These are phyloP conservation scores for Tragopan temminckii DNA, from an alignment of 2,797 vertebrate species.

Conservation along the genomic window DNA sequence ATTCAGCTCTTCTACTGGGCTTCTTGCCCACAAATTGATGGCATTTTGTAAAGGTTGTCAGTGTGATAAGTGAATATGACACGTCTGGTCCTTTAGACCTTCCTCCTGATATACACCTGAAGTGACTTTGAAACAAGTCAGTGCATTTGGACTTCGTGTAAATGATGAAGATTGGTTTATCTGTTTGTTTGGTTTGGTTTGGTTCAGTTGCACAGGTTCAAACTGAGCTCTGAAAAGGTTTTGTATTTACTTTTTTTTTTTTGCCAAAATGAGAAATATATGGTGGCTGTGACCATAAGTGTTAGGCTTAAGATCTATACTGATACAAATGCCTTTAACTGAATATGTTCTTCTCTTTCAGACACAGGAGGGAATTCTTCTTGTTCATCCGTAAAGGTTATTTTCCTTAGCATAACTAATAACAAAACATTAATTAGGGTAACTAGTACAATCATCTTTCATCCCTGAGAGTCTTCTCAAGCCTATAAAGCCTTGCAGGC, in stretches of 20 bases:
- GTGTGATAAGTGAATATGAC: neutral
- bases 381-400: neutral
- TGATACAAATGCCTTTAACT: neutral
- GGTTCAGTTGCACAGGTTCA: neutral
- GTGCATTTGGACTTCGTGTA: neutral
- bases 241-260: neutral
- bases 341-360: neutral
- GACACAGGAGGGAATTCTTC: neutral
- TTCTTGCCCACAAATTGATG: neutral
- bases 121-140: neutral
- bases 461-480: constrained; percentile 18
- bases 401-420: neutral
- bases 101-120: neutral
- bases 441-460: constrained; percentile 22
- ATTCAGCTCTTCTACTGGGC: neutral
- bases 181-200: neutral
- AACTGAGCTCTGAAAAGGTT: neutral
- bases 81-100: neutral
- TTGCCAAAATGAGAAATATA: neutral
- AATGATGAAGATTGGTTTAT: neutral
- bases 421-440: constrained; percentile 52
- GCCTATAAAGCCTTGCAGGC: constrained; percentile 3
- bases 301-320: neutral
- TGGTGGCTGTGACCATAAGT: neutral
- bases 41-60: neutral